Conservation (phyloP, 2,797 vertebrate genomes). For the Pipistrellus nathusii region DNA sequence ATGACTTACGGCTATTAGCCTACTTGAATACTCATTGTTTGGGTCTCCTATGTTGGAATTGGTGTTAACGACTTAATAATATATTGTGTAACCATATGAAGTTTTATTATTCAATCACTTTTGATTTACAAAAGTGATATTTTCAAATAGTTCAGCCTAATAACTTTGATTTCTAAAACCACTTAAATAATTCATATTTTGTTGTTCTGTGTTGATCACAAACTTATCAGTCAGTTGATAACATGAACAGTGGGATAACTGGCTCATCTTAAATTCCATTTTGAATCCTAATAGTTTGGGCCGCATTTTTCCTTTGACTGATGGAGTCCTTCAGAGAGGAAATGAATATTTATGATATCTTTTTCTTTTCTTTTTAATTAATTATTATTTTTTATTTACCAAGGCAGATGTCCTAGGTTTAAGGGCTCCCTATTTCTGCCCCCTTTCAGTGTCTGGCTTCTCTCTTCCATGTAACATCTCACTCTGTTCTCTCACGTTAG, state of each 20-base stretch:
- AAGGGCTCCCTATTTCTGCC: background rate
- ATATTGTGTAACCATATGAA: background rate
- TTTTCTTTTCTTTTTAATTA: background rate
- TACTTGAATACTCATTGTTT: background rate
- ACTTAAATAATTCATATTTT: background rate
- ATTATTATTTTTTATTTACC: background rate
- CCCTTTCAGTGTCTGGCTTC: background rate
- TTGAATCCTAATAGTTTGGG: background rate
- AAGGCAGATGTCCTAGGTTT: background rate
- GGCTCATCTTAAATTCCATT: background rate
- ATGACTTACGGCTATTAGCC: background rate
- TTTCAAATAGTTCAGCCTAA: background rate
- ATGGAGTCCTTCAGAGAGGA: background rate
- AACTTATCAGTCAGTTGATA: background rate
- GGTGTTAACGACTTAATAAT: background rate
- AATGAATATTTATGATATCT: background rate
- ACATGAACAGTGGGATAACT: background rate
- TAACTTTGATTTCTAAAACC: conserved; percentile 16
- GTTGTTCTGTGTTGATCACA: background rate
- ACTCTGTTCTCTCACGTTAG: background rate
- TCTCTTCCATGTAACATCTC: background rate
- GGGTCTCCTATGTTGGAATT: background rate
- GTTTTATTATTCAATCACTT: conserved; percentile 32
- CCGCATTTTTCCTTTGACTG: background rate
- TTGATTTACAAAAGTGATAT: background rate